Base-by-base conservation (phyloP, 2,888 invertebrate species). In the Drosophila tanythrix region DNA sequence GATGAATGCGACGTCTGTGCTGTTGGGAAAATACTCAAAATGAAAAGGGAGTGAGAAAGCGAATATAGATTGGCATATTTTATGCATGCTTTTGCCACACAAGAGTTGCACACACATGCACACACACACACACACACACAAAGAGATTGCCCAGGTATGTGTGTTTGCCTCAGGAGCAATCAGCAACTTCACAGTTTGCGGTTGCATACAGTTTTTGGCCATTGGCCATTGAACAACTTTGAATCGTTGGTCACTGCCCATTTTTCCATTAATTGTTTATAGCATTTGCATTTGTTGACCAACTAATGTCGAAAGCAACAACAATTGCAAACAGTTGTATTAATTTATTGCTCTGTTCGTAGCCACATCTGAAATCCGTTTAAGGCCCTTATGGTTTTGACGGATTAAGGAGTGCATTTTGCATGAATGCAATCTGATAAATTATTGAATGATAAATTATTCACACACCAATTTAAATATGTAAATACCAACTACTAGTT, bases 11-110 rank as follows among this genome's bases (percentile, higher is more conserved):
- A 74, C 72, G 74, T 79, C 70, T 82, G 79, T 68, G 76, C 74
- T 70, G 66, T 66, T 78, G 63, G 74, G 84, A 74, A 66, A 55
- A 51, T 60, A 61, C 52, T 18, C 38, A 31, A 43, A 43, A 18
- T 15, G 7, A 33, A 53, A 31, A 25, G 21, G 11, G 29, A 31
- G 56, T 18, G 46, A 31, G 64, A 31, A 6, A 59, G 56, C 65
- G 61, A 35, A 69, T 70, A 76, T 76, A 74, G 76, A 88, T 88
- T 83, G 86, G 81, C 84, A 87, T 88, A 86, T 88, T 88, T 88
- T 86, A 88, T 86, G 89, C 87, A 87, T 79, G 81, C 77, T 75
- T 81, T 79, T 81, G 52, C 82, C 79, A 76, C 82, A 87, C 70
- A 81, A 60, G 72, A 61, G 62, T 46, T 46, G 21, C 46, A 66